Base-by-base conservation (phyloP, 2,113 vertebrate genomes). In the Psophia crepitans region DNA sequence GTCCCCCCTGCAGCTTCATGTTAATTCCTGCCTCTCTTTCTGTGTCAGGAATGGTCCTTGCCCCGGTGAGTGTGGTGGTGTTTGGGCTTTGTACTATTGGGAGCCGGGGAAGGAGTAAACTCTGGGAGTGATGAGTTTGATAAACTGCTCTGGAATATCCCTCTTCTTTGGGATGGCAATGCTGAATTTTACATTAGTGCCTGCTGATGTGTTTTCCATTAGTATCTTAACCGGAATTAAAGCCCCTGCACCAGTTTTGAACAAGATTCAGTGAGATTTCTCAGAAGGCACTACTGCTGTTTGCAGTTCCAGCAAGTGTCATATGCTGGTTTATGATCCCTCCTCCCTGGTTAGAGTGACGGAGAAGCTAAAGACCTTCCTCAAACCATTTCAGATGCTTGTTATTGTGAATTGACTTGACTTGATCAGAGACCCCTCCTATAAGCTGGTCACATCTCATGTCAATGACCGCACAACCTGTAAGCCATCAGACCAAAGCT, bases 41-140 rank as follows among this genome's bases (percentile, higher is more conserved):
- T 2, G 14, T 4, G 5, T 35, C 23, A 49, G 0, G 1, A 86
- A 48, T 28, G 30, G 24, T 78, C 33, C 22, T 44, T 7, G 8
- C 35, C 81, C 11, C 65, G 37, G 23, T 84, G 46, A 91, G 4
- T 1, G 1, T 13, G 35, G 14, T 63, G 49, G 9, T 61, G 35
- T n/a, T 83, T 90, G 77, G 32, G 56, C 20, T 56, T 70, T 75
- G 16, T 68, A 23, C 8, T 61, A 17, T 32, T 73, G 77, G 26
- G 60, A 64, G 12, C 10, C 43, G 9, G 13, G 12, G 23, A 75
- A 70, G 56, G 26, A 54, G 1, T 32, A 73, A 84, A 39, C 10
- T 58, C 60, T 21, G 6, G 16, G 30, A 74, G 7, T 0, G 1
- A 48, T 23, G 32, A 44, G 66, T 87, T 61, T 78, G 19, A 14